Base-by-base conservation (phyloP, 2,797 vertebrate genomes). In the Sylvia borin region DNA sequence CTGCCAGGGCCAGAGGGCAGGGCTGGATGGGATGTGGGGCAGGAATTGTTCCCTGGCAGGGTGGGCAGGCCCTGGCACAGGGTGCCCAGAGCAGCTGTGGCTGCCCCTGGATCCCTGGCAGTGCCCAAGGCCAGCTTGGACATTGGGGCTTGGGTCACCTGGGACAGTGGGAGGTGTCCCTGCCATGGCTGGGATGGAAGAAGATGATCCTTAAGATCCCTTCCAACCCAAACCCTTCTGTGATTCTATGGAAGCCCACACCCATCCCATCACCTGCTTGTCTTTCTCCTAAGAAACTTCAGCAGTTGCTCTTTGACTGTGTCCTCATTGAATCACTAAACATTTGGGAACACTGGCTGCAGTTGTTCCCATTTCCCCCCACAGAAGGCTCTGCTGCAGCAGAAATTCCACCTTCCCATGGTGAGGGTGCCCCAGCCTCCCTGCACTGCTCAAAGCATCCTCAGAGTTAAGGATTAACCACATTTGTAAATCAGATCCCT, bases 401-500 rank as follows among this genome's bases (percentile, higher is more conserved):
- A 24, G 85, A 65, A 92, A 85, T 60, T 64, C 66, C 87, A 85
- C 89, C 54, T 31, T 88, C 64, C 94, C 82, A 62, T 83, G 71
- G 78, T 67, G 74, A 62, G 80, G 27, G 72, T 91, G 97, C 65
- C 65, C 48, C 38, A 61, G 61, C 11, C 86, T 60, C 45, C 34
- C 54, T 82, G 55, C 53, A 36, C 24, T 60, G 43, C 64, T 55
- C 36, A 7, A 9, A 60, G 91, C 80, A 87, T 81, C 95, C 94
- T 47, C 75, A 90, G 94, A 71, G 54, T 71, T 45, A 15, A 91
- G 93, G 34, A 96, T 95, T 90, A 93, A 92, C 96, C 8, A 26
- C 36, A 60, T 96, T 95, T 96, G 60, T 93, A 96, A 95, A 96
- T 93, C 95, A 96, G 86, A 96, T 88, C 93, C 90, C 87, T 92